A percentile compares a stretch with the other conserved stretches of the same genome.
Conservation (phyloP, 2,888 invertebrate species). For the Drosophila melanosoma region DNA sequence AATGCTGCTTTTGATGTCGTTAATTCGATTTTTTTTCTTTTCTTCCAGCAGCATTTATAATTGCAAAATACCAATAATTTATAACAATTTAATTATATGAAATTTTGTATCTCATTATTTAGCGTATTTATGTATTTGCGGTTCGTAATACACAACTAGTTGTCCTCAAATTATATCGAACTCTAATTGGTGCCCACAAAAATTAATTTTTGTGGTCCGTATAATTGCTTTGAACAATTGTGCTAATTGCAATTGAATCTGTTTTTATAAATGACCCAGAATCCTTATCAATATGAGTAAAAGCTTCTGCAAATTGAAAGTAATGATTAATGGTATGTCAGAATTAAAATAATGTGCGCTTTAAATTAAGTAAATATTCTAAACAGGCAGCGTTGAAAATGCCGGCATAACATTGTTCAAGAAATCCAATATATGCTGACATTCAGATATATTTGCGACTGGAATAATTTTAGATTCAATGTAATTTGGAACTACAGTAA, state of each 20-base stretch:
- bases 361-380: neutral
- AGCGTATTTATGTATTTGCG: conserved; percentile 59
- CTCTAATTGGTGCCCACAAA: conserved; percentile 55
- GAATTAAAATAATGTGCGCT: neutral
- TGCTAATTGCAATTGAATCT: neutral
- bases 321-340: neutral
- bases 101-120: conserved; percentile 18
- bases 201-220: conserved; percentile 44
- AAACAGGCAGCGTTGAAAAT: neutral
- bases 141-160: conserved; percentile 46
- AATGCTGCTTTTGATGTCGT: conserved; percentile 63
- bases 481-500: neutral
- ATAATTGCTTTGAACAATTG: neutral
- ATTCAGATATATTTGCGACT: neutral
- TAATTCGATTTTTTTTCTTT: conserved; percentile 16
- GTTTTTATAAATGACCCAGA: neutral
- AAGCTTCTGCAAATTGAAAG: neutral
- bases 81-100: conserved; percentile 52
- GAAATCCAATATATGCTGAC: neutral
- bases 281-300: neutral
- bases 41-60: conserved; percentile 14
- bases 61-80: conserved; percentile 47
- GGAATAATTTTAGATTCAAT: neutral
- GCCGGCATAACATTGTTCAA: neutral
- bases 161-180: conserved; percentile 17